These are phyloP conservation scores for Oxyruncus cristatus DNA, from an alignment of 2,113 vertebrate species.

Conservation along the genomic window DNA sequence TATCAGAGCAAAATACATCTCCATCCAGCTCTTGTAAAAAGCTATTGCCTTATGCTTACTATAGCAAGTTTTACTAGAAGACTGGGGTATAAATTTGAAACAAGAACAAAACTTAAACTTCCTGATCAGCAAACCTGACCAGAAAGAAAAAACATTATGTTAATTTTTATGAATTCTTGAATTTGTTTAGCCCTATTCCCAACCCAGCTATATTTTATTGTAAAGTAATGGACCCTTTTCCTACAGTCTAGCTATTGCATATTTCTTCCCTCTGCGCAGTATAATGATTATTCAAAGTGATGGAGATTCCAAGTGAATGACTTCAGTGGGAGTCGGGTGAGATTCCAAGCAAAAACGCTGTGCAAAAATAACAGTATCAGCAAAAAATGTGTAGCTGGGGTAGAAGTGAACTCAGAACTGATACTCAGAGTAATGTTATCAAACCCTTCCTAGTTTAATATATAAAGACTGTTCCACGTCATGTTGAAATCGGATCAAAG, in stretches of 20 bases:
- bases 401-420: background rate
- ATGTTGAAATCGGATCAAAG: background rate
- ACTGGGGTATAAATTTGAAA: background rate
- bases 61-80: background rate
- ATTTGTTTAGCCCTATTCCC: background rate
- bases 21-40: background rate
- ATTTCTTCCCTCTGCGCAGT: background rate
- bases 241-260: background rate
- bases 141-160: background rate
- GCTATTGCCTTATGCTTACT: background rate
- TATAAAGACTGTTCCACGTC: background rate
- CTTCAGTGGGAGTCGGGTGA: constrained; percentile 26
- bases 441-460: background rate
- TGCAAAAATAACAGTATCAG: constrained; percentile 21
- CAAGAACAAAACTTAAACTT: background rate
- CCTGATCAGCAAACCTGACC: background rate
- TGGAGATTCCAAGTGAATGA: constrained; percentile 37
- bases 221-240: background rate
- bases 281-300: constrained; percentile 2
- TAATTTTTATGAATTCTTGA: background rate
- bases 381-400: background rate
- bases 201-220: background rate
- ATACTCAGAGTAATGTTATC: background rate
- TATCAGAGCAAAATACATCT: background rate
- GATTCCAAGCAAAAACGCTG: background rate